Conservation (phyloP, 2,113 vertebrate genomes). For the Regulus satrapa region DNA sequence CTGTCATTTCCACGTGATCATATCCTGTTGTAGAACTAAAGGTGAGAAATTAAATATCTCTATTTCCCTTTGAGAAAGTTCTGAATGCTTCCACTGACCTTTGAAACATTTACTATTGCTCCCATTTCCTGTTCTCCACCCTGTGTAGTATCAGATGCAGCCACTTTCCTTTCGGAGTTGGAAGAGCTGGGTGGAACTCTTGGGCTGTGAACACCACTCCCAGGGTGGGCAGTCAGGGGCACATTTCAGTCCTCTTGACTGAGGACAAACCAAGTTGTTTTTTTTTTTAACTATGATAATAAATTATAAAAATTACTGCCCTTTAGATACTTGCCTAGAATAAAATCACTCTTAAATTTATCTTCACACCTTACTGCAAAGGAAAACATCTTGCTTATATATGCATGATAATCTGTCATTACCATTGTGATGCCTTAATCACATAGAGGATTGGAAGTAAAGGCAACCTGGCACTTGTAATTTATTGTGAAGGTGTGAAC, state of each 20-base stretch:
- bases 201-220: neutral
- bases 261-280: neutral
- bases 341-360: neutral
- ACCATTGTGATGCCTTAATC: neutral
- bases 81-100: neutral
- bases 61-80: neutral
- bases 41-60: neutral
- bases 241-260: neutral
- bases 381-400: neutral
- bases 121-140: neutral
- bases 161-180: neutral
- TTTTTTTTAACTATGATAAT: neutral
- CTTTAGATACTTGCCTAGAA: neutral
- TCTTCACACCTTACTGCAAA: neutral
- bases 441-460: neutral
- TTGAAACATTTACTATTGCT: neutral
- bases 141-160: neutral
- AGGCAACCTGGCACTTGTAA: neutral
- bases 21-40: neutral
- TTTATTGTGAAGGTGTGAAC: neutral
- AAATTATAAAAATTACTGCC: neutral
- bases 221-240: neutral
- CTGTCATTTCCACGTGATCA: accelerated
- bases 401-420: neutral
- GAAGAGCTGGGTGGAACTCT: neutral